Evolutionary conservation across 30 jellyfish, hydroid and myxozoan genomes (phyloP), one percentile per base, ranked within the genome.

Genomic region (Haliclystus octoradiatus): DNA sequence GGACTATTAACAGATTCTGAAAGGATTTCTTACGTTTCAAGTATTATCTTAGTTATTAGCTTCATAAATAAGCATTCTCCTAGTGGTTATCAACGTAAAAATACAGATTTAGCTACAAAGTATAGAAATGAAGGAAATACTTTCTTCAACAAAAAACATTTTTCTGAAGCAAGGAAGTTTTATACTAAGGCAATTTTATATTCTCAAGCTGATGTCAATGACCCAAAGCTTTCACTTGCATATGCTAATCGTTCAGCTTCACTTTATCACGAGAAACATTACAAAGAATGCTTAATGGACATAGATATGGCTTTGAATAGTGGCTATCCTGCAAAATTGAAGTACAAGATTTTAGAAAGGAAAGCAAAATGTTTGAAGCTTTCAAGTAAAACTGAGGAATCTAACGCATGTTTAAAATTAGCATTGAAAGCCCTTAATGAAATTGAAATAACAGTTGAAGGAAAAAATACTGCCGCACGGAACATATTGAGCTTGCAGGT

Each of bases 201-300:
- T 50, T 78, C 93, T 5, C 72, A 50, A 2, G 12, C n/a, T 13
- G 60, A n/a, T 9, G 60, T 13, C 13, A 47, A 9, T 47, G 15
- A n/a, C 13, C 60, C 27, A 23, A 52, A 75, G 4, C 73, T 79
- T 19, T 64, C 94, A 1, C 35, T 86, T 33, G 93, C 84, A 19
- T 74, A 80, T 49, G 96, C 92, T 0, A 86, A 86, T 74, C 69
- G 96, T 30, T 86, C 96, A 33, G 96, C 96, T 49, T 94, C 74
- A 52, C 65, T 86, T 4, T 86, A 66, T 60, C 85, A 79, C 26
- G 22, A 71, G 34, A 51, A 51, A 2, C 64, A 81, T 23, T 86
- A 2, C 66, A 24, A 32, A 28, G 73, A 62, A 2, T 84, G 94
- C 65, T 12, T 34, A 2, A 40, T 26, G 0, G 96, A 86, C 61